Evolutionary conservation across 2,797 vertebrate genomes (phyloP), one percentile per base, ranked within the genome.

Genomic region (Phataginus tricuspis): DNA sequence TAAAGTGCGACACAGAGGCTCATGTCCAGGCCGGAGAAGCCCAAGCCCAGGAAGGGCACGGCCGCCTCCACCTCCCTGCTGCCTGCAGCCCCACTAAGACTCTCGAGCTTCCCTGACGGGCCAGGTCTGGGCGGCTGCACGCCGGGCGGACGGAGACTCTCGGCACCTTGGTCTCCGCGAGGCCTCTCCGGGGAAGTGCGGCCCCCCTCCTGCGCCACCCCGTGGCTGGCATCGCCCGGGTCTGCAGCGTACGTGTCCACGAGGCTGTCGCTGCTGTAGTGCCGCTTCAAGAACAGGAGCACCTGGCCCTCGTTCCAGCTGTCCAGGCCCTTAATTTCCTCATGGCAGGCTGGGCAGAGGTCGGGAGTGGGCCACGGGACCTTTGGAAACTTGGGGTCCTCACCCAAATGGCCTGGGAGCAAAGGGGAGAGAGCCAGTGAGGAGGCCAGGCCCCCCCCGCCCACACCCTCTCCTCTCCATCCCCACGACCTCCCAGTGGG

Each of bases 1-100:
- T 99, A 99, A 0, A 99, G 98, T 9, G 99, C 95, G 75, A 99
- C 99, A 19, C 99, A 99, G 5, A 99, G 99, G 96, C 99, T 99
- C 99, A 99, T 99, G 99, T 99, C 99, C 55, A 99, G 97, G 80
- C 99, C 99, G 96, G 99, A 99, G 95, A 99, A 99, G 5, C 99
- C 99, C 2, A 98, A 96, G 8, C 99, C 99, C 0, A 99, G 96
- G 85, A 99, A 98, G 29, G 98, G 99, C 16, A 98, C 93, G 0
- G 98, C 98, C 2, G 97, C 98, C 85, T 97, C 98, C 0, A 10
- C 53, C 34, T 97, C 98, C 80, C 92, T 27, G 23, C 86, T 95
- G 27, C 16, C 34, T 0, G 3, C 29, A 0, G 86, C 87, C 0
- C 92, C 97, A 0, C 13, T 85, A 0, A 34, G 63, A 0, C 37